A percentile compares a stretch with the other conserved stretches of the same genome.
These are phyloP conservation scores for Didymodactylos carnosus DNA, from an alignment of 2,888 invertebrate species.

Conservation along the genomic window DNA sequence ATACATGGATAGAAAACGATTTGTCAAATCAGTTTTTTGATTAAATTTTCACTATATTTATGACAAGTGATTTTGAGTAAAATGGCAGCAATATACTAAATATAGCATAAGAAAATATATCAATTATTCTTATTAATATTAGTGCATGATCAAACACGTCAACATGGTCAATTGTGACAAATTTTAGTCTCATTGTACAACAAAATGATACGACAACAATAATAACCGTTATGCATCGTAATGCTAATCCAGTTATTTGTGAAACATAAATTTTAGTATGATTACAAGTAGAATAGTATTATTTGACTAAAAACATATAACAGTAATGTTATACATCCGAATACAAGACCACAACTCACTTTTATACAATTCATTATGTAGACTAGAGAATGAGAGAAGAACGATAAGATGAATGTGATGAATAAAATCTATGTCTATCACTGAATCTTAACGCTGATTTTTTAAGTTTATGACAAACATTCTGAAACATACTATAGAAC, in stretches of 20 bases:
- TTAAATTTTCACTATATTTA: not conserved
- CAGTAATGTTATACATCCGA: constrained; percentile 1
- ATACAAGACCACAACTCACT: constrained; percentile 1
- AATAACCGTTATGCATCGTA: not conserved
- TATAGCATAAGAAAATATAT: not conserved
- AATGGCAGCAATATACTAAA: not conserved
- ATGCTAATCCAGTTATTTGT: constrained; percentile 2
- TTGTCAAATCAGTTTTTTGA: not conserved
- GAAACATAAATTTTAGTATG: not conserved
- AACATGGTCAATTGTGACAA: not conserved
- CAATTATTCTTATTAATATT: not conserved
- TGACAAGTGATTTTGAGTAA: not conserved
- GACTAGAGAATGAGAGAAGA: not conserved
- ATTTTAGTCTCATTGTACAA: not conserved
- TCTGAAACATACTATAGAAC: constrained; percentile 6
- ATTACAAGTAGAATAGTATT: not conserved
- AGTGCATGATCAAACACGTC: not conserved
- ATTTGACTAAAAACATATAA: not conserved
- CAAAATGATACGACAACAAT: not conserved
- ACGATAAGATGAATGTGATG: not conserved
- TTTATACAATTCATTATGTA: constrained; percentile 9
- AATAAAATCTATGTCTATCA: not conserved
- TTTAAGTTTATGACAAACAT: not conserved
- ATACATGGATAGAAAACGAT: not conserved
- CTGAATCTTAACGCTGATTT: not conserved